A percentile compares a stretch with the other conserved stretches of the same genome.
Conservation (phyloP, 1,140 invertebrate genomes). For the Holcopasites calliopsidis region DNA sequence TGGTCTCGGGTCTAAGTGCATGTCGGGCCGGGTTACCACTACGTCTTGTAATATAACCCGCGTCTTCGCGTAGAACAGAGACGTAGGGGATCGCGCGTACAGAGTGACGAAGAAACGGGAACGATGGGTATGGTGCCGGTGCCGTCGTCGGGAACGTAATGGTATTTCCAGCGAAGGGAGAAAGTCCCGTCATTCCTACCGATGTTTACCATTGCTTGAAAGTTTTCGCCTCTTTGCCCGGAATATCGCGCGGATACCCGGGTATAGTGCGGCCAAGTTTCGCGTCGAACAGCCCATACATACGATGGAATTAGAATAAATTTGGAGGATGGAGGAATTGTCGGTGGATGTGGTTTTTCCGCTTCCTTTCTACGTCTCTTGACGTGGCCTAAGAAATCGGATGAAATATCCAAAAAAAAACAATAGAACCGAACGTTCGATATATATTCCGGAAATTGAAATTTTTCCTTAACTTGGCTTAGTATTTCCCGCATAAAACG, state of each 20-base stretch:
- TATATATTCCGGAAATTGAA: too few relatives aligned
- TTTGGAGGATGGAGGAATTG: neutral
- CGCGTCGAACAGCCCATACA: neutral
- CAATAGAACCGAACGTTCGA: too few relatives aligned
- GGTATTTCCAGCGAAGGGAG: constrained; percentile 58
- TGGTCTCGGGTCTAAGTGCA: constrained; percentile 62
- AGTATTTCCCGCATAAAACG: constrained; percentile 18
- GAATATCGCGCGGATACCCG: constrained; percentile 34
- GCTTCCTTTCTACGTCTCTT: neutral
- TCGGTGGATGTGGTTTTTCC: neutral
- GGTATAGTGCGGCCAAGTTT: neutral
- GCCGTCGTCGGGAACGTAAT: constrained; percentile 53
- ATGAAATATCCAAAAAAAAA: neutral
- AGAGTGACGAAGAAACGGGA: constrained; percentile 17
- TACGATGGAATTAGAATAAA: constrained; percentile 12
- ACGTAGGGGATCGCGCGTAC: neutral
- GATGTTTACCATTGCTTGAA: constrained; percentile 53
- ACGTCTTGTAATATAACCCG: constrained; percentile 67
- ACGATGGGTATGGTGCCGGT: neutral
- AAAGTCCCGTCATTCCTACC: constrained; percentile 24
- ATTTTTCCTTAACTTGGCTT: too few relatives aligned
- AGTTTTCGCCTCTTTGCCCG: constrained; percentile 53
- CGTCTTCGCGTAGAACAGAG: constrained; percentile 30
- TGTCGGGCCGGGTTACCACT: constrained; percentile 65
- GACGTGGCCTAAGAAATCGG: neutral